These are phyloP conservation scores for Ephialtes manifestator DNA, from an alignment of 2,888 invertebrate genomes.

Conservation along the genomic window DNA sequence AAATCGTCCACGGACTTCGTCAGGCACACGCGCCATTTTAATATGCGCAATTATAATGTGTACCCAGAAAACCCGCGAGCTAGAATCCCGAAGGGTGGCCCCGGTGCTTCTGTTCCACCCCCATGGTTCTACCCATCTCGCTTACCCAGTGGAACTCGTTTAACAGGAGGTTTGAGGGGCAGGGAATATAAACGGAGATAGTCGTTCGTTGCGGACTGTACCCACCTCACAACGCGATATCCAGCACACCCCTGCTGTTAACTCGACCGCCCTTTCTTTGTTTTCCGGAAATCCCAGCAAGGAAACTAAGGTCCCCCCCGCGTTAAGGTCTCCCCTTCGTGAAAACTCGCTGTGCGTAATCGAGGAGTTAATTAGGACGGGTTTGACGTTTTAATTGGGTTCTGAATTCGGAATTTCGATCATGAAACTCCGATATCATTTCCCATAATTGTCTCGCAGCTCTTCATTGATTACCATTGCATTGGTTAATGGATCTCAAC, in stretches of 20 bases:
- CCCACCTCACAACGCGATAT: constrained; percentile 53
- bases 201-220: constrained; percentile 42
- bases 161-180: constrained; percentile 59
- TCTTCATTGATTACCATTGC: not conserved
- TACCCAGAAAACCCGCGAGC: constrained; percentile 74
- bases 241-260: constrained; percentile 57
- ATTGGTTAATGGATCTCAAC: not conserved
- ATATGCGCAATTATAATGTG: constrained; percentile 86
- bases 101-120: not conserved
- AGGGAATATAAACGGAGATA: constrained; percentile 40
- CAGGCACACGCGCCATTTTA: constrained; percentile 82
- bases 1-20: constrained; percentile 73
- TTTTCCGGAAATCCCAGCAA: constrained; percentile 80
- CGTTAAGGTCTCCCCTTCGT: not conserved
- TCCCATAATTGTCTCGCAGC: not conserved
- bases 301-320: constrained; percentile 71
- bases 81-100: constrained; percentile 26
- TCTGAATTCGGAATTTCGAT: constrained; percentile 59
- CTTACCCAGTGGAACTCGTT: constrained; percentile 31
- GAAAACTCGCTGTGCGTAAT: constrained; percentile 78
- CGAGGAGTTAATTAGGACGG: constrained; percentile 85
- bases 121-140: constrained; percentile 46
- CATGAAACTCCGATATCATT: constrained; percentile 1
- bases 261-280: constrained; percentile 77
- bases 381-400: constrained; percentile 83